Evolutionary conservation across 2,888 invertebrate species (phyloP).

Genomic region (Rhamnusium bicolor): DNA sequence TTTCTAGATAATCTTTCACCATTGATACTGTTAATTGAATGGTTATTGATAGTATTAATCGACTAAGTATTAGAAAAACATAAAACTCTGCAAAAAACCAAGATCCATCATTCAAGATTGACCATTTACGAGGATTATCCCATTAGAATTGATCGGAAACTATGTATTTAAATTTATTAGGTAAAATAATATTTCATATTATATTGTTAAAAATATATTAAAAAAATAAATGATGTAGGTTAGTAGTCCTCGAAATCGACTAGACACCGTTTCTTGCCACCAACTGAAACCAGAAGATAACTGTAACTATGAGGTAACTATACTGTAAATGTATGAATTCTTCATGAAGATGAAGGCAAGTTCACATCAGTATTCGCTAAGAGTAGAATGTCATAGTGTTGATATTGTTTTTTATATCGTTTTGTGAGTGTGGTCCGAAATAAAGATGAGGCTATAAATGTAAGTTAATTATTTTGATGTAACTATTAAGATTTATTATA

Average conservation of each 20-base stretch:
- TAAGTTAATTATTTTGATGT: not conserved
- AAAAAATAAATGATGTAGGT: no score
- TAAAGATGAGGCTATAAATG: not conserved
- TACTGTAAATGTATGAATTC: no score
- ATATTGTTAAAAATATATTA: no score
- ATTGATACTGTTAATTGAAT: not conserved
- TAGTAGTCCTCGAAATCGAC: not conserved
- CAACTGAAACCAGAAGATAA: not conserved
- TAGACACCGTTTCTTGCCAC: not conserved
- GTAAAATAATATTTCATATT: not conserved
- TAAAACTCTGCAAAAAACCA: not conserved
- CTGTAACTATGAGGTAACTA: no score
- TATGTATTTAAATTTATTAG: not conserved
- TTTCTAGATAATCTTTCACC: no score
- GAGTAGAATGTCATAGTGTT: not conserved
- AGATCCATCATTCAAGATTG: not conserved
- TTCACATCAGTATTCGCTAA: no score
- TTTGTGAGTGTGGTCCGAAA: not conserved
- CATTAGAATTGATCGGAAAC: not conserved
- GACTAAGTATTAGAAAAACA: not conserved
- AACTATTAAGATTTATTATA: not conserved
- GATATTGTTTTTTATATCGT: not conserved
- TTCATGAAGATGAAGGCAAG: no score
- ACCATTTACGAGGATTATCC: no score
- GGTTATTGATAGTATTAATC: not conserved